Evolutionary conservation across 1,140 invertebrate species (phyloP), one percentile per base, ranked within the genome.

Genomic region (Protaetia brevitarsis): DNA sequence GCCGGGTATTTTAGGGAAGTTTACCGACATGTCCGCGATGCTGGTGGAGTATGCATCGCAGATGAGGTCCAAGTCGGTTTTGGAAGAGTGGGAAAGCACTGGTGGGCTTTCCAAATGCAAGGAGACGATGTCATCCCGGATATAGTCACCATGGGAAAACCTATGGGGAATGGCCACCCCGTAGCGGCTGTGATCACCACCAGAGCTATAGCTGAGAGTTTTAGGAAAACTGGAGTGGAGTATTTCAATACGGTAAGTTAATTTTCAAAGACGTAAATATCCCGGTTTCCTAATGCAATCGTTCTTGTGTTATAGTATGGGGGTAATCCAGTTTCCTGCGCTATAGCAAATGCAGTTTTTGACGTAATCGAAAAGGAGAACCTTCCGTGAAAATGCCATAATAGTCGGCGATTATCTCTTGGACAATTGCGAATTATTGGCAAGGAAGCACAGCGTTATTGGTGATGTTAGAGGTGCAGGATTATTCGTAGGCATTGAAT

Each of bases 21-120:
- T 13, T 45, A 45, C 41, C 41, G 10, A 0, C 41, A 45, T 3
- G 41, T 45, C 6, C 19, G 41, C 5, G 3, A 37, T 10, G 5
- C 11, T 13, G 16, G 34, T 37, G 34, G 34, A 11, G 4, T 10
- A 16, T 96, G 95, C 76, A 96, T 99, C 66, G 95, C 96, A 27
- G 97, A 99, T 79, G 97, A 99, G 81, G 96, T 99, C 0, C 97
- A 99, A 84, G 94, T 97, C 57, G 97, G 97, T 3, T 98, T 99
- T 77, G 97, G 97, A 1, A 85, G 97, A 67, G 89, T 93, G 28
- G 97, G 97, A 3, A 91, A 87, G 60, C 90, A 96, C 73, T 97
- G 95, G 87, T 99, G 97, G 97, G 95, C 94, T 0, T 99, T 99
- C 76, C 88, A 99, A 79, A 82, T 91, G 0, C 92, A 97, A 72